Base-by-base conservation (phyloP, 2,888 invertebrate genomes). In the Parthenolecanium corni region DNA sequence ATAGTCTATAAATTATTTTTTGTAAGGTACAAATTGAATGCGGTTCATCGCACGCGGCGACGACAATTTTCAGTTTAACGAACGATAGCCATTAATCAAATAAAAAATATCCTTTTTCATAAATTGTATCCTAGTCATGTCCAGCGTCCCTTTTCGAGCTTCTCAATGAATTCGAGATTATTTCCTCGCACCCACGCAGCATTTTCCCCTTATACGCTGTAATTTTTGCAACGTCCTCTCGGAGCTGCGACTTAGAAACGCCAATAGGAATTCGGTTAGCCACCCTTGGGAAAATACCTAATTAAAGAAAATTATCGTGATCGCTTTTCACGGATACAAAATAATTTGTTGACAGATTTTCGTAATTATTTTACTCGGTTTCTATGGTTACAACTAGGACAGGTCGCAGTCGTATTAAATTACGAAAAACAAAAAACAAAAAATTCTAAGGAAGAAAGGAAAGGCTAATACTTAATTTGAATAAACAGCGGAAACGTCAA, bases 291-390 rank as follows among this genome's bases (percentile, higher is more conserved):
- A 9, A 6, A 31, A 31, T 31, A 31, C 9, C 9, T 4, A 31
- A 31, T 31, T 31, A 6, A 31, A 31, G 5, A 9, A n/a, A 31
- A 31, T 31, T 31, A 31, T 31, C 31, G 31, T 31, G 23, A 31
- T 31, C 31, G 31, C 9, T 23, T 54, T 54, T 54, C 42, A 23
- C 25, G 25, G 16, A 14, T 12, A 38, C 16, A 53, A 14, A 52
- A 47, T 31, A 36, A n/a, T 53, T 36, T 53, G 42, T 14, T 54
- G 42, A 54, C 42, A 24, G 42, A 20, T 14, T 36, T 54, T 54
- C 5, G 38, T 23, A 54, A 40, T 54, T 23, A 54, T 38, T 42
- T n/a, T n/a, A n/a, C n/a, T n/a, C n/a, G n/a, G n/a, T n/a, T n/a
- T n/a, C n/a, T n/a, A n/a, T n/a, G n/a, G n/a, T n/a, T n/a, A n/a